Evolutionary conservation across 2,113 vertebrate genomes (phyloP).

Genomic region (Lonchura striata): DNA sequence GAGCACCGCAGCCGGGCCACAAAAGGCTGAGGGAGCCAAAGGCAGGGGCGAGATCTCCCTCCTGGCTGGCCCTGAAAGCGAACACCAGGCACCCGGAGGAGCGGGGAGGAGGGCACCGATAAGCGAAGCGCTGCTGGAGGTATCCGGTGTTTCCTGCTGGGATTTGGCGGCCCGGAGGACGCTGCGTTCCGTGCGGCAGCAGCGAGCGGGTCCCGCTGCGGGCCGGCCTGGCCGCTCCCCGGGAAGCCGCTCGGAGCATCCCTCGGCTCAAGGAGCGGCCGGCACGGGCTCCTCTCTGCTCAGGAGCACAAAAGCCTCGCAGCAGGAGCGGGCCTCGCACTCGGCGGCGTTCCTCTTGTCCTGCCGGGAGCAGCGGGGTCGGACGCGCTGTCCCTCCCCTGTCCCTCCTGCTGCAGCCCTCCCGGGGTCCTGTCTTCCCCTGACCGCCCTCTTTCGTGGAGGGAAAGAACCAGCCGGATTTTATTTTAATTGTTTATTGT

Average conservation of each 20-base stretch:
- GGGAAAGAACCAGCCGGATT: neutral
- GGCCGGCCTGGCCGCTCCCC: neutral
- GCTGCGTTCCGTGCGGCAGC: fast-evolving
- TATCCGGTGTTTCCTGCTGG: neutral
- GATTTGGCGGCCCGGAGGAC: neutral
- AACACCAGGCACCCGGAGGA: neutral
- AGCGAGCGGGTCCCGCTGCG: neutral
- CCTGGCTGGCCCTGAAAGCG: neutral
- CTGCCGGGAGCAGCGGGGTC: fast-evolving
- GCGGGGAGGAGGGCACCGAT: neutral
- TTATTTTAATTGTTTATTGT: conserved; percentile 92
- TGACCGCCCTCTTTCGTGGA: fast-evolving
- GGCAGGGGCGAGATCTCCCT: neutral
- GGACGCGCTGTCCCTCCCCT: neutral
- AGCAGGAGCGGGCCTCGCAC: fast-evolving
- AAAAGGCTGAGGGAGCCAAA: neutral
- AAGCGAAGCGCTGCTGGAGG: neutral
- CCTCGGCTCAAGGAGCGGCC: fast-evolving
- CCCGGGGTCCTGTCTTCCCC: fast-evolving
- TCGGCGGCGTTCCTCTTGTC: neutral
- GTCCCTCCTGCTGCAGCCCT: neutral
- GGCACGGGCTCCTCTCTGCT: fast-evolving
- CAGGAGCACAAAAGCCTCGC: neutral
- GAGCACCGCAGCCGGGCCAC: neutral
- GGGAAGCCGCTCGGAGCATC: neutral